These are phyloP conservation scores for Andrena dorsata DNA, from an alignment of 2,888 invertebrate species.

Conservation along the genomic window DNA sequence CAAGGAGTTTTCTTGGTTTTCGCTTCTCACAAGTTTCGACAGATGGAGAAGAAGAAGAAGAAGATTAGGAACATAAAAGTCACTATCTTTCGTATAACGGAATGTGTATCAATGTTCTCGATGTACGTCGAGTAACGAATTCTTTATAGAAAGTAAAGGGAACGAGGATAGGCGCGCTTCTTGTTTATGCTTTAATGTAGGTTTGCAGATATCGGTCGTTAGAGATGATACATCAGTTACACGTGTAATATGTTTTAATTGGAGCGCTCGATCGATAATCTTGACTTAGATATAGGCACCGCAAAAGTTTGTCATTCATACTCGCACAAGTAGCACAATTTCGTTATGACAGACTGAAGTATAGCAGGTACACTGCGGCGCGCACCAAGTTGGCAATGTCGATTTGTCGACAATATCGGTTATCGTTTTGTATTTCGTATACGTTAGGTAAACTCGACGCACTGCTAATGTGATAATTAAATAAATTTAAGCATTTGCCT, in stretches of 20 bases:
- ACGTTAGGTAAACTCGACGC: not conserved
- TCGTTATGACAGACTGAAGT: not conserved
- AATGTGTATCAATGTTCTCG: no score
- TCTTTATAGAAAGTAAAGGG: no score
- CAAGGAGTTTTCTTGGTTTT: not conserved
- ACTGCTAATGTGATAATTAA: no score
- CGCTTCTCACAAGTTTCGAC: not conserved
- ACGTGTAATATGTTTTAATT: not conserved
- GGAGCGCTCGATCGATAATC: slow-evolving; percentile 7
- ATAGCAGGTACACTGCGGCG: not conserved
- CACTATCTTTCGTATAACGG: no score
- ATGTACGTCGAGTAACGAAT: no score
- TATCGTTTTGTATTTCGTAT: not conserved
- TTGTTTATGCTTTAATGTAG: no score
- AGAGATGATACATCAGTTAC: no score
- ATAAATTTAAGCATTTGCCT: not conserved
- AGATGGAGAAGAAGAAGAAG: not conserved
- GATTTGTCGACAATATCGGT: not conserved
- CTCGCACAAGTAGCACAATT: not conserved
- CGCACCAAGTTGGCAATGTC: not conserved
- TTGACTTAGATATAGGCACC: not conserved
- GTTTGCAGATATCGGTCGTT: no score
- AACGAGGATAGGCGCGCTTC: no score
- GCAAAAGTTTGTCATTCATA: not conserved
- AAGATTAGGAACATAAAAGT: no score